Percentiles rank a stretch among this genome's conserved stretches.
Conservation (phyloP, 2,113 vertebrate species). For the Todiramphus saurophagus region DNA sequence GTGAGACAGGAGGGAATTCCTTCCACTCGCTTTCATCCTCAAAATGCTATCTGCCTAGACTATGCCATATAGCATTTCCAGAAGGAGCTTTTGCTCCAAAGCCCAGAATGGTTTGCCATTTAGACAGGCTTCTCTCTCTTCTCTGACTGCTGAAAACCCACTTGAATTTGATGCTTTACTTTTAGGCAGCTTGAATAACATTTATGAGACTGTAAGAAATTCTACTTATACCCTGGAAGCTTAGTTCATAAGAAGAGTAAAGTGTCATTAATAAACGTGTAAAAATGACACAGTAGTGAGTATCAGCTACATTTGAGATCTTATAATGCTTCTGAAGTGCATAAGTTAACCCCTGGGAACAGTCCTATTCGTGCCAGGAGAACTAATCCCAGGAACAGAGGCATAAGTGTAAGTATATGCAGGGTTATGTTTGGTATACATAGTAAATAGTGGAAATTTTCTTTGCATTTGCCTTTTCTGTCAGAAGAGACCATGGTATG, state of each 20-base stretch:
- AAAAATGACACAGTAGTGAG: neutral
- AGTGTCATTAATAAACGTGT: neutral
- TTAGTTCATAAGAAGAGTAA: neutral
- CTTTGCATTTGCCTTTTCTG: neutral
- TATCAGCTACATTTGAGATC: neutral
- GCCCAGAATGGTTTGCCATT: neutral
- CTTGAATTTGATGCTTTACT: neutral
- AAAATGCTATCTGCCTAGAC: neutral
- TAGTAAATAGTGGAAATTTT: neutral
- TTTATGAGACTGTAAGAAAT: neutral
- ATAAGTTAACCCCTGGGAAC: neutral
- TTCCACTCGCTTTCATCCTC: neutral
- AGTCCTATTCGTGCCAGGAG: neutral
- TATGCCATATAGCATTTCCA: neutral
- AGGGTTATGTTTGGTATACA: fast-evolving
- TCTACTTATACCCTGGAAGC: neutral
- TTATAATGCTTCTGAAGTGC: neutral
- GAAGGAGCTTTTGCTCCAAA: neutral
- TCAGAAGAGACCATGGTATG: neutral
- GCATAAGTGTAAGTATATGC: neutral
- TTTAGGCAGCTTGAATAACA: neutral
- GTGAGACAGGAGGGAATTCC: neutral
- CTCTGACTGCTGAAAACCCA: neutral
- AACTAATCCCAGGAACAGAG: neutral
- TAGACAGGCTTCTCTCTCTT: neutral